Evolutionary conservation across 2,113 vertebrate genomes (phyloP).

Genomic region (Donacobius atricapilla): DNA sequence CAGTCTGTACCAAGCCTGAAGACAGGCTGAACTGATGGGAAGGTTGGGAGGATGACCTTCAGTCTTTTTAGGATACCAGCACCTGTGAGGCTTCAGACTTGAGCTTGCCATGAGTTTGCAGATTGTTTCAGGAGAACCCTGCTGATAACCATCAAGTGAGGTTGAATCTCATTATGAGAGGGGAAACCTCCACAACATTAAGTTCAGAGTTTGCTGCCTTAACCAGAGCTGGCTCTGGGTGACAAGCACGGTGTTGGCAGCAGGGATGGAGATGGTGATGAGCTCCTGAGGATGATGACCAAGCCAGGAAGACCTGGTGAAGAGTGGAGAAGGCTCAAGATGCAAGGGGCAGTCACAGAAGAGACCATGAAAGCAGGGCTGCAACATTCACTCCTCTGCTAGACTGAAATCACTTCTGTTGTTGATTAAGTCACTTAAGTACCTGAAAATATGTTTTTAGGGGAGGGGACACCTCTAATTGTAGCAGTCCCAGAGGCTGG

Average conservation of each 20-base stretch:
- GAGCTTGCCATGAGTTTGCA: not conserved
- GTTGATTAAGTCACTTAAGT: slow-evolving; percentile 33
- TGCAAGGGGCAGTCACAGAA: not conserved
- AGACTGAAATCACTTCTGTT: slow-evolving; percentile 4
- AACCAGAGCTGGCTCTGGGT: not conserved
- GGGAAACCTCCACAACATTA: not conserved
- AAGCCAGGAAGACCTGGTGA: not conserved
- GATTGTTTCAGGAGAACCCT: not conserved
- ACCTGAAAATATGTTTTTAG: slow-evolving; percentile 23
- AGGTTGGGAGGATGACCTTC: not conserved
- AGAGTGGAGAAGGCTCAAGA: not conserved
- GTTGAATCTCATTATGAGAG: not conserved
- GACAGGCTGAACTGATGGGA: not conserved
- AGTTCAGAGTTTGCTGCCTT: not conserved
- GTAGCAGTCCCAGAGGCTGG: not conserved
- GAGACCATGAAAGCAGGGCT: not conserved
- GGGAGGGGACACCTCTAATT: not conserved
- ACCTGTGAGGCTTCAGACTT: not conserved
- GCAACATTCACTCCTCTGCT: not conserved
- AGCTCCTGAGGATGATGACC: not conserved
- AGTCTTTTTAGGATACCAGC: not conserved
- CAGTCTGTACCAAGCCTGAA: not conserved
- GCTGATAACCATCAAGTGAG: not conserved
- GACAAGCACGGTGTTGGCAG: not conserved
- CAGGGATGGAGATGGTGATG: not conserved